Base-by-base conservation (phyloP, 2,797 vertebrate species). In the Crax fasciolata region DNA sequence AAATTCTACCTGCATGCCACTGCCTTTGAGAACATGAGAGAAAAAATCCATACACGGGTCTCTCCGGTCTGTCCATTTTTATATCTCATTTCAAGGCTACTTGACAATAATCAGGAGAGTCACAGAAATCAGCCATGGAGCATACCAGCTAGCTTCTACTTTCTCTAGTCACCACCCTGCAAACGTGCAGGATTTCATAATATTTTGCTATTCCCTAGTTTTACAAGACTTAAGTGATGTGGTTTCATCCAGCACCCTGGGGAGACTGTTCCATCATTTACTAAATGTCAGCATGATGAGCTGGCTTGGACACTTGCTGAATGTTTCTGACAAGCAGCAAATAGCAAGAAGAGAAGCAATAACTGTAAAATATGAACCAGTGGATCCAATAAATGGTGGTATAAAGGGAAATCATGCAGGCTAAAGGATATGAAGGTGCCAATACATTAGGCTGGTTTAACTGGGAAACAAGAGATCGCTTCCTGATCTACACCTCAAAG, bases 211-310 rank as follows among this genome's bases (percentile, higher is more conserved):
- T 35, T 75, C 15, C 39, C 68, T 44, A 32, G 43, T 92, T 91
- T 82, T 86, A 67, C 52, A 91, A 54, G 89, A 30, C 41, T 82
- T 65, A 90, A 84, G 49, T 52, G 41, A 72, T 4, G 1, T 63
- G 17, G 38, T 71, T 93, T 75, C 71, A 65, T 80, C 83, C 67
- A 83, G 43, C 38, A 77, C 83, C 77, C 38, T 59, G 79, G 93
- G 58, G 91, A 96, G 71, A 82, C 67, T 32, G 57, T 86, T 96
- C 55, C 71, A 88, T 84, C 90, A 77, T 85, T 95, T 89, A 71
- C 75, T 90, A 93, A 96, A 97, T 80, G 65, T 93, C 93, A 96
- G 57, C 9, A 35, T 41, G 86, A 93, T 95, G 77, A 93, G 88
- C 75, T 94, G 89, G 49, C 61, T 87, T 75, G 94, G 95, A 87